Percentiles rank a stretch among this genome's conserved stretches.
phyloP scores from a whole-genome alignment of 2,797 vertebrate genomes.

The Diceros bicornis region DNA sequence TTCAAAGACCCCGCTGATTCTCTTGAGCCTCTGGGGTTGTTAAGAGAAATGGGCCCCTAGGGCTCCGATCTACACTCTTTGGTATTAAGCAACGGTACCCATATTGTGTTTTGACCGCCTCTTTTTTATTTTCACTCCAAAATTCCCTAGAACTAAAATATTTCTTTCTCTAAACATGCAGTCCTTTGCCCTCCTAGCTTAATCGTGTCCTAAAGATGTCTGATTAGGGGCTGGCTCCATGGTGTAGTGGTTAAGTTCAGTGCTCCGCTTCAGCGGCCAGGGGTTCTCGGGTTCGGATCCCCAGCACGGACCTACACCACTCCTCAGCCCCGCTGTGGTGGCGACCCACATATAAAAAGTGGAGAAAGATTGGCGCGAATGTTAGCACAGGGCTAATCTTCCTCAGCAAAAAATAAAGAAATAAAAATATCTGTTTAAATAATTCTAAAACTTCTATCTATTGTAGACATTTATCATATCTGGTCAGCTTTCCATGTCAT shows the following conservation, averaged over 20 bases:
- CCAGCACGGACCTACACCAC: no score
- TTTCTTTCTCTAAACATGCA: not conserved
- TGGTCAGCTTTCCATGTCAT: not conserved
- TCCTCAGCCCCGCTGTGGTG: no score
- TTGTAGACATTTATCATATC: not conserved
- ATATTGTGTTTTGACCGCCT: not conserved
- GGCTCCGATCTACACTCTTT: not conserved
- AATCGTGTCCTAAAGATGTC: not conserved
- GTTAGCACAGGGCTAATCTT: no score
- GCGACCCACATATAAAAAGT: no score
- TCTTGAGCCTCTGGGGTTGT: not conserved
- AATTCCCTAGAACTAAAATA: not conserved
- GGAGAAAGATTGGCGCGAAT: no score
- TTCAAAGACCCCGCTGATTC: slow-evolving; percentile 2
- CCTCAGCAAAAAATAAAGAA: no score
- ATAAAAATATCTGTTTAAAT: not conserved
- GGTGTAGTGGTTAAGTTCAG: no score
- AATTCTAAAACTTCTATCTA: not conserved
- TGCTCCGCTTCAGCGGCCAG: no score
- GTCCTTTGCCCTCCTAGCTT: not conserved
- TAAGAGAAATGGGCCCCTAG: not conserved
- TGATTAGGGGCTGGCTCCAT: no score
- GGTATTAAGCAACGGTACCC: not conserved
- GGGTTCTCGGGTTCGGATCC: no score
- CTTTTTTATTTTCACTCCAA: not conserved